Base-by-base conservation (phyloP, 2,113 vertebrate species). In the Rhinoptilus africanus region DNA sequence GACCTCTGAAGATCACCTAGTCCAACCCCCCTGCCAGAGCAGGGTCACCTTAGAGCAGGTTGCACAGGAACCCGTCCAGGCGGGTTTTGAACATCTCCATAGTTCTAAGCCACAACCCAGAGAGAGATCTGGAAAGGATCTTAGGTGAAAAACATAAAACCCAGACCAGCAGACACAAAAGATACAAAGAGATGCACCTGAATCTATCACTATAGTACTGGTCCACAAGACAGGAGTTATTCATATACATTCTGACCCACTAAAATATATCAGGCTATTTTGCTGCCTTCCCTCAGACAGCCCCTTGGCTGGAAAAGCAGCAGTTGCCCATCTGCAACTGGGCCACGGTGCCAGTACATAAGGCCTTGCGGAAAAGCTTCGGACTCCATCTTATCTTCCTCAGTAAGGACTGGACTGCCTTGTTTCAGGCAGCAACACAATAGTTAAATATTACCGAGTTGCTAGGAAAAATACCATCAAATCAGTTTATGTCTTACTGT, bases 341-440 rank as follows among this genome's bases (percentile, higher is more conserved):
- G 41, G 6, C 43, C 37, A 27, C 0, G 0, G 39, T 9, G 8
- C 66, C 30, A 9, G 35, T 4, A 53, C 27, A 2, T 0, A 1
- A 57, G 24, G 21, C 18, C 9, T 15, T 12, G 22, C 0, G 2
- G 21, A 82, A 89, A 35, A 81, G 45, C 57, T 63, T 15, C 39
- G 21, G 17, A 17, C 8, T 64, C 24, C 27, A 37, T 5, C 2
- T 2, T 26, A 26, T 43, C 41, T 35, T 54, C 35, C 83, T 54
- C 51, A 35, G 21, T 1, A 69, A 71, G 47, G 45, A 57, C 67
- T 15, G 53, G 53, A 86, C 56, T 14, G 48, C 53, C 10, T 60
- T 71, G 30, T 73, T 77, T 67, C 60, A 86, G 78, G 37, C 86
- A 92, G 90, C 37, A 79, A 35, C 2, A 22, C 39, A 82, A 92